Percentiles rank a stretch among this genome's conserved stretches.
Conservation (phyloP, 2,797 vertebrate genomes). For the Threskiornis aethiopicus region DNA sequence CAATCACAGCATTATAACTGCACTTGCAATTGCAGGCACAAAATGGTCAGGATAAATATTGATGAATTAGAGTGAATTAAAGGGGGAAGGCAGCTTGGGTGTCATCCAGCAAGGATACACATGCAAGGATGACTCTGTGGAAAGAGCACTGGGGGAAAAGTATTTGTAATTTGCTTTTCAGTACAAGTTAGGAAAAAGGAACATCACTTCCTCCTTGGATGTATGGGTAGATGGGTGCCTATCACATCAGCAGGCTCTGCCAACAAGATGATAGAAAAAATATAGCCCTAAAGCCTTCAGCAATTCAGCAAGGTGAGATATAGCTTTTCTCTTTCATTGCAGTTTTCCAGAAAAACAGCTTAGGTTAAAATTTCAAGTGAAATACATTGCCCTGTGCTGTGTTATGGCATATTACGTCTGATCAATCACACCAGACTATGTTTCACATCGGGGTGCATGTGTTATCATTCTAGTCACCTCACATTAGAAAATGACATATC, state of each 20-base stretch:
- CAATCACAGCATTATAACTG: background rate
- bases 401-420: background rate
- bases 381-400: background rate
- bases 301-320: background rate
- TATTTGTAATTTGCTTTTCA: background rate
- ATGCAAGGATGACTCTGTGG: constrained; percentile 13
- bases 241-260: background rate
- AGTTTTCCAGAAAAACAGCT: background rate
- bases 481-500: background rate
- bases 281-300: background rate
- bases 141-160: background rate
- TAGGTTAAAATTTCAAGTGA: background rate
- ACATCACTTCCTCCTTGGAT: background rate
- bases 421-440: background rate
- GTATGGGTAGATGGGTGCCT: background rate
- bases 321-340: background rate
- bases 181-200: background rate
- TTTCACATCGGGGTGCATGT: background rate
- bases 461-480: background rate
- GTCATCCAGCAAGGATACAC: background rate
- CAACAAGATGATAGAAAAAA: background rate
- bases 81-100: background rate
- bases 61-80: constrained; percentile 44
- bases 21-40: constrained; percentile 14
- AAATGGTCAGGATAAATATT: constrained; percentile 47